These are phyloP conservation scores for Brachionus rotundiformis DNA, from an alignment of 1,140 invertebrate genomes.

Conservation along the genomic window DNA sequence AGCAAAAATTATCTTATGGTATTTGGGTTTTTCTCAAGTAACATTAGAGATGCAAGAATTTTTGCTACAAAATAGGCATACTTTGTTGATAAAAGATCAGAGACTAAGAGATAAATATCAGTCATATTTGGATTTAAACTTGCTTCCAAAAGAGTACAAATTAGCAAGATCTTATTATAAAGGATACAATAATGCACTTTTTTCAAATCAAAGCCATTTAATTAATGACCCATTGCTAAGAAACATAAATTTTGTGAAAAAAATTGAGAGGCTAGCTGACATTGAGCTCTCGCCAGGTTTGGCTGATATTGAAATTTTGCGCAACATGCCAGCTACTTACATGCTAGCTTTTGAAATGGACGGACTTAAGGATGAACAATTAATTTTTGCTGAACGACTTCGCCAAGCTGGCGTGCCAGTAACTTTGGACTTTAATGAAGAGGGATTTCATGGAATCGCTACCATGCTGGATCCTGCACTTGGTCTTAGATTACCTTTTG, in stretches of 20 bases:
- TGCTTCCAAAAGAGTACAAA: slow-evolving; percentile 34
- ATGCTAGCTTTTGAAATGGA: slow-evolving; percentile 41
- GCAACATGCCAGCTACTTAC: slow-evolving; percentile 13
- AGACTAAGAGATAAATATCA: not conserved
- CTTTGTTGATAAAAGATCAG: not conserved
- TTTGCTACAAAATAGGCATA: slow-evolving; percentile 26
- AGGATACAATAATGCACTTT: not conserved
- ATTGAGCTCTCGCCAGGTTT: slow-evolving; percentile 27
- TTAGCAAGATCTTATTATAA: slow-evolving; percentile 17
- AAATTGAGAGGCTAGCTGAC: not conserved
- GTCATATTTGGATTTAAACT: not conserved
- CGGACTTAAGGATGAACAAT: slow-evolving; percentile 26
- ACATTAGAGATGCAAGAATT: slow-evolving; percentile 25
- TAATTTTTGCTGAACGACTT: slow-evolving; percentile 42
- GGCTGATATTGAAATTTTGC: slow-evolving; percentile 20
- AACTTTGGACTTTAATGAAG: slow-evolving; percentile 46
- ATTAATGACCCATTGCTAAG: not conserved
- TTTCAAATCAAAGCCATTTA: slow-evolving; percentile 15
- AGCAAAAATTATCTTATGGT: slow-evolving; percentile 39
- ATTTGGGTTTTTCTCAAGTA: slow-evolving; percentile 25
- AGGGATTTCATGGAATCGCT: slow-evolving; percentile 46
- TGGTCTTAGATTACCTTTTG: slow-evolving; percentile 18
- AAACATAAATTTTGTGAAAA: not conserved
- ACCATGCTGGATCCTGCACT: slow-evolving; percentile 9
- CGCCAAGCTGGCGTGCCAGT: slow-evolving; percentile 14